phyloP scores from a whole-genome alignment of 2,113 vertebrate genomes.

The Hydropotes inermis region DNA sequence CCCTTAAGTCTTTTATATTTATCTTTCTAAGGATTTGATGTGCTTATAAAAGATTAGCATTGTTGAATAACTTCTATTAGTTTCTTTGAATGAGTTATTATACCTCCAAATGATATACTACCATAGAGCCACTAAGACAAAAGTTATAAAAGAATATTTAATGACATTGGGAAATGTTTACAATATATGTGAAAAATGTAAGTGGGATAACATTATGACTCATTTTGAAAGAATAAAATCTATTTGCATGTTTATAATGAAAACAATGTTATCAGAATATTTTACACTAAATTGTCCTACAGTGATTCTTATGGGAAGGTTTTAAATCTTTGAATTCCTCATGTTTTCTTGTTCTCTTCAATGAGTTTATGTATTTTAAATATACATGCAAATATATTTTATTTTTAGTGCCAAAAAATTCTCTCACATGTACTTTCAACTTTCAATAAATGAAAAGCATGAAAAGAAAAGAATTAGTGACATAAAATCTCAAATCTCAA shows the following conservation, averaged over 20 bases:
- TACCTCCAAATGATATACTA: background rate
- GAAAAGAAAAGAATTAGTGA: background rate
- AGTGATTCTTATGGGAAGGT: background rate
- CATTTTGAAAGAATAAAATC: background rate
- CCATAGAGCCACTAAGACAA: background rate
- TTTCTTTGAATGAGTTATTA: background rate
- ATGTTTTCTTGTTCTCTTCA: background rate
- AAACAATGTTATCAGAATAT: background rate
- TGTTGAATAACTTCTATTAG: background rate
- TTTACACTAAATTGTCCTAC: background rate
- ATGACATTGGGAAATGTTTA: background rate
- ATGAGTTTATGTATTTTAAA: background rate
- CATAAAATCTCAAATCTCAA: background rate
- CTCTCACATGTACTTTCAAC: background rate
- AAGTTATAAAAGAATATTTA: constrained; percentile 7
- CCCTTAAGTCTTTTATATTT: background rate
- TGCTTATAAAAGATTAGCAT: background rate
- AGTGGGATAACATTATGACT: background rate
- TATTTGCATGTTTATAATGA: background rate
- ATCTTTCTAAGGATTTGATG: background rate
- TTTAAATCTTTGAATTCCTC: background rate
- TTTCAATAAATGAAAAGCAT: background rate
- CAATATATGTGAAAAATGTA: background rate
- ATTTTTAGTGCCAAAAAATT: background rate
- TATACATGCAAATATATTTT: background rate